These are phyloP conservation scores for Trichomalopsis sarcophagae DNA, from an alignment of 1,140 invertebrate species.

Conservation along the genomic window DNA sequence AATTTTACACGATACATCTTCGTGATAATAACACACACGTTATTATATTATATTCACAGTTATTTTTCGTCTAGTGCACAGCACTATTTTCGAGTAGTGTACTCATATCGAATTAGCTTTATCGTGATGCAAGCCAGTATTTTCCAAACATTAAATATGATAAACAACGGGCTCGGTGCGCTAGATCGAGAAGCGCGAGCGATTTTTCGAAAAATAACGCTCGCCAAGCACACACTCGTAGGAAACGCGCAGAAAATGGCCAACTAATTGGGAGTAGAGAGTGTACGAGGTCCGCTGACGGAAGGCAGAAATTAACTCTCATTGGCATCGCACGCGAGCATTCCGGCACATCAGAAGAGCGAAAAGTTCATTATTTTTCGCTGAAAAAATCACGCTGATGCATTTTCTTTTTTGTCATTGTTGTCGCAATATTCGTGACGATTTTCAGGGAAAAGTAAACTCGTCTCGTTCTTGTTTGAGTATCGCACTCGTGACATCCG, in stretches of 20 bases:
- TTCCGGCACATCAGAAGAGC: slow-evolving; percentile 18
- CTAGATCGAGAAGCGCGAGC: not conserved
- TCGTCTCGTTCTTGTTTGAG: slow-evolving; percentile 15
- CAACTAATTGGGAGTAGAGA: slow-evolving; percentile 13
- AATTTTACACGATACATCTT: not conserved
- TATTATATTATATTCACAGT: no score
- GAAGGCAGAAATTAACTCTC: slow-evolving; percentile 38
- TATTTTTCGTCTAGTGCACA: no score
- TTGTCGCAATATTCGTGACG: not conserved
- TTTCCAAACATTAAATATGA: slow-evolving; percentile 29
- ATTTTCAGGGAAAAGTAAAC: slow-evolving; percentile 12
- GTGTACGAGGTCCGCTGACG: not conserved
- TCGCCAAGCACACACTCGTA: not conserved
- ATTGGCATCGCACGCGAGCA: slow-evolving; percentile 32
- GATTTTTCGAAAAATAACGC: not conserved
- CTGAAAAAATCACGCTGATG: not conserved
- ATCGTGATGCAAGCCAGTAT: not conserved
- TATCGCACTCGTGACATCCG: not conserved
- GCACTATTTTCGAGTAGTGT: no score
- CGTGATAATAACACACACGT: no score
- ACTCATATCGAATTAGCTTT: not conserved
- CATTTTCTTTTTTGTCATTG: no score
- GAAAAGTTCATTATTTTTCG: not conserved
- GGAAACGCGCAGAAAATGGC: slow-evolving; percentile 40
- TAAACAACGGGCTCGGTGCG: not conserved